Evolutionary conservation across 2,797 vertebrate species (phyloP), one percentile per base, ranked within the genome.

Genomic region (Thamnophis elegans): DNA sequence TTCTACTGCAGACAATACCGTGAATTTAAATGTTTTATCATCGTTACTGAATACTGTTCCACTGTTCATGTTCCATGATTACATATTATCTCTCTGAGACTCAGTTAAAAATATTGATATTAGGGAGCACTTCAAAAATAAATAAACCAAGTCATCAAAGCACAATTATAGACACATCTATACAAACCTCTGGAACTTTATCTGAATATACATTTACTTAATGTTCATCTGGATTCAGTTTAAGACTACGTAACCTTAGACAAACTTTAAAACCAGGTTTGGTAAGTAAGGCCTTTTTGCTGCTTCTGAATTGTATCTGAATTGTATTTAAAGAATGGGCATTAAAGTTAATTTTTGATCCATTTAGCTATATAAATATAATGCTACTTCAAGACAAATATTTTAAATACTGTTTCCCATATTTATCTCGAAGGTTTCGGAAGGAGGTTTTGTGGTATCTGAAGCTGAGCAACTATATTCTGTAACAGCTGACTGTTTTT

Each of bases 81-180:
- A 28, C 68, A 93, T 12, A 36, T 56, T 56, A 94, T 60, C 32
- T 56, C 32, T 86, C 51, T 59, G 91, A 94, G 86, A 85, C 6
- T 68, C 59, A 89, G 58, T 58, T 91, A 53, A 13, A 90, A 96
- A 92, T 58, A n/a, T 60, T 47, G 14, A n/a, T 89, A n/a, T 68
- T 68, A 85, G 3, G 89, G 65, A 47, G 36, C 88, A 60, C 42
- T 92, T 90, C 87, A 58, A 89, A 65, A 73, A 73, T 13, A 36
- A 91, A 92, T n/a, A 58, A 4, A 65, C 22, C 1, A 65, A 53
- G 82, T 26, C 32, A 47, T 91, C 2, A 91, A 85, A 59, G 22
- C 58, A 25, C 18, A 92, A 56, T 59, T 68, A 55, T 51, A 51
- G 3, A 82, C 2, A 54, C 32, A 68, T 62, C 59, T 62, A 62